These are phyloP conservation scores for Eristalis intricaria DNA, from an alignment of 2,888 invertebrate genomes.

Conservation along the genomic window DNA sequence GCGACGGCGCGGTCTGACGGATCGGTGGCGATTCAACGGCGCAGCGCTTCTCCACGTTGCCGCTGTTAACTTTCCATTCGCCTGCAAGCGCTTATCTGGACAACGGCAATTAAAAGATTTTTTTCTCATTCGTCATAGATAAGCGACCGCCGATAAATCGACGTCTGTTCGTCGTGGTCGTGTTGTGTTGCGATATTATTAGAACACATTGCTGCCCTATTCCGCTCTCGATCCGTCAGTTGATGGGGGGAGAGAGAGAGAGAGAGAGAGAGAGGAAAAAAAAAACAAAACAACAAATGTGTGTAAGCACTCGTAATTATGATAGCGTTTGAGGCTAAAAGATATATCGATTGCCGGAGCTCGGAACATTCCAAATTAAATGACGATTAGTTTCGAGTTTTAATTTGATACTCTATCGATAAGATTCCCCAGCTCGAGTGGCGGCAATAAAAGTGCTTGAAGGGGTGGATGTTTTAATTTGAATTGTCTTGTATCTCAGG, in stretches of 20 bases:
- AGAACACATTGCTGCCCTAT: constrained; percentile 24
- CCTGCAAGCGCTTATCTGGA: constrained; percentile 62
- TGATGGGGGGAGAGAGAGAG: not conserved
- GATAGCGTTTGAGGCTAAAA: constrained; percentile 41
- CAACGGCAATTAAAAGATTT: constrained; percentile 72
- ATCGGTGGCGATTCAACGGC: not conserved
- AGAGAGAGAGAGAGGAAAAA: not conserved
- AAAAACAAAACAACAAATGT: constrained; percentile 22
- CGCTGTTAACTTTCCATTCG: constrained; percentile 48
- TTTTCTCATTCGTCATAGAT: constrained; percentile 69
- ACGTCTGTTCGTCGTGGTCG: constrained; percentile 30
- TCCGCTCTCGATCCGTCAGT: constrained; percentile 27
- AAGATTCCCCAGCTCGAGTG: constrained; percentile 50
- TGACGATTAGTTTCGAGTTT: constrained; percentile 64
- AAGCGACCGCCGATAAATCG: constrained; percentile 61
- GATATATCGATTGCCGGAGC: constrained; percentile 34
- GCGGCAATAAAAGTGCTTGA: constrained; percentile 31
- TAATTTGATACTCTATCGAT: constrained; percentile 52
- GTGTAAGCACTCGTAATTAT: constrained; percentile 56
- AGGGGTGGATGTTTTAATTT: constrained; percentile 31
- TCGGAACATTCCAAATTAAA: constrained; percentile 62
- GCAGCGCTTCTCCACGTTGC: not conserved
- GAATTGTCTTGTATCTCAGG: not conserved
- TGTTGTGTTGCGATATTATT: constrained; percentile 41
- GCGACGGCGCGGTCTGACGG: not conserved